These are phyloP conservation scores for Solenopsis fugax DNA, from an alignment of 1,140 invertebrate genomes.

Conservation along the genomic window DNA sequence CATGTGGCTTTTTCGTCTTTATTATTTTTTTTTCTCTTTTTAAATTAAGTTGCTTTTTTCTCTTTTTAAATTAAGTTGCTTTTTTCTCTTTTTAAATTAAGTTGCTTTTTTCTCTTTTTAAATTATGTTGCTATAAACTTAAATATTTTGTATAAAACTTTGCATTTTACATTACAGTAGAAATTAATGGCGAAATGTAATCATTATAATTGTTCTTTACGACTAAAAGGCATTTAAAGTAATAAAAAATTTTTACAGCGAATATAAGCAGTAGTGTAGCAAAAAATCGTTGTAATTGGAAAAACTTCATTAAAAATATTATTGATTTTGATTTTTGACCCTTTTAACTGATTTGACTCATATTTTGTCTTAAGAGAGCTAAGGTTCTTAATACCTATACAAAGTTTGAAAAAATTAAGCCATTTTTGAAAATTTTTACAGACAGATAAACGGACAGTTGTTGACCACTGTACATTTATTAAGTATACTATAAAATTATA, in stretches of 20 bases:
- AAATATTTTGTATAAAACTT: conserved; percentile 37
- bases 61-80: conserved; percentile 25
- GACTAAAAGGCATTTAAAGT: background rate
- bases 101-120: background rate
- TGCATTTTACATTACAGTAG: conserved; percentile 1
- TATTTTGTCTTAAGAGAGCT: too few species aligned
- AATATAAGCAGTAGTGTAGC: too few species aligned
- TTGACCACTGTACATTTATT: too few species aligned
- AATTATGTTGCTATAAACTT: conserved; percentile 19
- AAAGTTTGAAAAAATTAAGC: too few species aligned
- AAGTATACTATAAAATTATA: too few species aligned
- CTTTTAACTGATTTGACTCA: too few species aligned
- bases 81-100: conserved; percentile 23
- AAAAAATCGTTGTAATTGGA: too few species aligned
- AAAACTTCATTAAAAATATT: too few species aligned
- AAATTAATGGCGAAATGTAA: background rate
- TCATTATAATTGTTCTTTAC: background rate
- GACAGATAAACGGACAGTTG: too few species aligned
- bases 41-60: conserved; percentile 20
- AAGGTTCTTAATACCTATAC: too few species aligned
- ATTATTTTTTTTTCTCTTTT: background rate
- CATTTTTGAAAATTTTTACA: too few species aligned
- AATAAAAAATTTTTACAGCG: background rate
- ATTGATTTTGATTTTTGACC: too few species aligned
- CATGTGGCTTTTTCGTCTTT: conserved; percentile 49